Evolutionary conservation across 1,140 invertebrate species (phyloP), one percentile per base, ranked within the genome.

Genomic region (Lerema accius): DNA sequence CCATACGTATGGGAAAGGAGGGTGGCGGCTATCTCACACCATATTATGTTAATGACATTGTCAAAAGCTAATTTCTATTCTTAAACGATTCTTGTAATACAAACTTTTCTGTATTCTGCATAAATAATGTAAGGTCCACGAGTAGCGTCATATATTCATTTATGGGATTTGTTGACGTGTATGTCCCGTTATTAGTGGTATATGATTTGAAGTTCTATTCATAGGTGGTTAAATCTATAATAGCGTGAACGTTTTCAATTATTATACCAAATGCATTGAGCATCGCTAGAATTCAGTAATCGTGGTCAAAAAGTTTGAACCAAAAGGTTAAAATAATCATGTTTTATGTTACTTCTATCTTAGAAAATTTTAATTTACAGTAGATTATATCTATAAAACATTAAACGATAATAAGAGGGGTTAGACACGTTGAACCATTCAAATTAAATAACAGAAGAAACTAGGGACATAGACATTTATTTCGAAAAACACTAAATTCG

Each of bases 1-100:
- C 55, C 61, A 67, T 50, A 72, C 69, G 67, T 78, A 75, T 80
- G 78, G 71, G 78, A 80, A 78, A 69, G 62, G 37, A 64, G 70
- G 63, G 63, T 49, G 69, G 58, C 39, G 48, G 43, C 48, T 49
- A 48, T 78, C 75, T 76, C 77, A 76, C 74, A 76, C 42, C 65
- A 51, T 55, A 59, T 58, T 75, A 77, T 74, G 71, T 53, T 76
- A 76, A 76, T 76, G 45, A 49, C 39, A 68, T 65, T 69, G 61
- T 64, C 69, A 69, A 56, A 39, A 53, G 23, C 45, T 58, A 50
- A 72, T 63, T 64, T 63, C 51, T 51, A 70, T 72, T 50, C 26
- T 16, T 62, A 60, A 66, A 40, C 40, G 42, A 16, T 62, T 42
- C 11, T 46, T 58, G 55, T 48, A 69, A 65, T 48, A 65, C 67